phyloP scores from a whole-genome alignment of 2,888 invertebrate species.

The Galerucella calmariensis region DNA sequence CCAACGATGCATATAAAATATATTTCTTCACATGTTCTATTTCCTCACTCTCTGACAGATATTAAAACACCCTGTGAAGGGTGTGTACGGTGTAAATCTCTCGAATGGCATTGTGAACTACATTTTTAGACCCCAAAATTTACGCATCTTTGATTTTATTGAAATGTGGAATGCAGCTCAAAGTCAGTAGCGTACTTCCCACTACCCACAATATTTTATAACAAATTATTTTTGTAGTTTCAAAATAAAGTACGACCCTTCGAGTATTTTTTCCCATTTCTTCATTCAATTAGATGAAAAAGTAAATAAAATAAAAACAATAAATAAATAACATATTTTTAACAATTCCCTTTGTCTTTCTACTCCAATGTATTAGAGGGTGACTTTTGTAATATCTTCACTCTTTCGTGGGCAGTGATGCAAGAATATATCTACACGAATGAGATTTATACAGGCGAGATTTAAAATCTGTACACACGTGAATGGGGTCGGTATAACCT shows the following conservation, averaged over 20 bases:
- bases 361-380: not conserved
- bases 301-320: too few species aligned
- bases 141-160: constrained; percentile 32
- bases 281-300: too few species aligned
- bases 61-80: not conserved
- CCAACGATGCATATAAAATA: not conserved
- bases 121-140: constrained; percentile 24
- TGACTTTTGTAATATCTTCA: constrained; percentile 16
- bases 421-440: constrained; percentile 13
- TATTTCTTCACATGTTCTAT: too few species aligned
- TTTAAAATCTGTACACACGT: constrained; percentile 18
- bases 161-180: constrained; percentile 11
- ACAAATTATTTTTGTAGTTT: too few species aligned
- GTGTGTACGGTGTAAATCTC: not conserved
- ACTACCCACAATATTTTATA: not conserved
- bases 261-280: too few species aligned
- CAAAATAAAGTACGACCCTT: too few species aligned
- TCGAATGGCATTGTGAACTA: constrained; percentile 23
- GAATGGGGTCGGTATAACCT: constrained; percentile 8
- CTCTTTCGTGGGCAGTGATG: constrained; percentile 16
- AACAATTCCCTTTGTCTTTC: not conserved
- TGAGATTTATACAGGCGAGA: constrained; percentile 18
- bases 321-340: not conserved
- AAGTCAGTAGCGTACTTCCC: not conserved
- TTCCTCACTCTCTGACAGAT: too few species aligned